phyloP scores from a whole-genome alignment of 2,797 vertebrate species.

The Buphagus erythrorhynchus region DNA sequence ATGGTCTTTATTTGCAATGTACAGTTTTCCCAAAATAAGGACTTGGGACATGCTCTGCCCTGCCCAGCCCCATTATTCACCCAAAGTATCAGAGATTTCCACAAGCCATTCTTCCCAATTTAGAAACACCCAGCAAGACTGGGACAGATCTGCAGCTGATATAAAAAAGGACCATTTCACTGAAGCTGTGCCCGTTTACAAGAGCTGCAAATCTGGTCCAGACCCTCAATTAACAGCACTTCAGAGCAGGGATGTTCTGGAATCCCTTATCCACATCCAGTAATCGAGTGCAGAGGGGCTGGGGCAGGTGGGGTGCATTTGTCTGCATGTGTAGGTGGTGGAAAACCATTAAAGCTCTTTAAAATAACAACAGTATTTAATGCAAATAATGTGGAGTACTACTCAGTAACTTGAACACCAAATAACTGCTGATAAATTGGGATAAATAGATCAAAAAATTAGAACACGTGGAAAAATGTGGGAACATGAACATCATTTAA shows the following conservation, averaged over 20 bases:
- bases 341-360: neutral
- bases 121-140: neutral
- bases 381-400: neutral
- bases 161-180: neutral
- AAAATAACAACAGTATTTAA: neutral
- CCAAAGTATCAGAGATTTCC: neutral
- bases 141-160: neutral
- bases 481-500: neutral
- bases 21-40: neutral
- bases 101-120: neutral
- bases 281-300: neutral
- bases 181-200: constrained; percentile 14
- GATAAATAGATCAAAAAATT: neutral
- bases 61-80: neutral
- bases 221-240: neutral
- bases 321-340: neutral
- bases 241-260: constrained; percentile 23
- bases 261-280: neutral
- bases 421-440: neutral
- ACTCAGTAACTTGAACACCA: neutral
- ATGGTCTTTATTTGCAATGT: neutral
- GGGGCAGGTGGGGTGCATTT: neutral
- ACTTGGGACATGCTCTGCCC: neutral
- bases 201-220: constrained; percentile 23
- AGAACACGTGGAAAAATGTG: neutral